Evolutionary conservation across 1,140 invertebrate genomes (phyloP).

Genomic region (Drosophila malerkotliana): DNA sequence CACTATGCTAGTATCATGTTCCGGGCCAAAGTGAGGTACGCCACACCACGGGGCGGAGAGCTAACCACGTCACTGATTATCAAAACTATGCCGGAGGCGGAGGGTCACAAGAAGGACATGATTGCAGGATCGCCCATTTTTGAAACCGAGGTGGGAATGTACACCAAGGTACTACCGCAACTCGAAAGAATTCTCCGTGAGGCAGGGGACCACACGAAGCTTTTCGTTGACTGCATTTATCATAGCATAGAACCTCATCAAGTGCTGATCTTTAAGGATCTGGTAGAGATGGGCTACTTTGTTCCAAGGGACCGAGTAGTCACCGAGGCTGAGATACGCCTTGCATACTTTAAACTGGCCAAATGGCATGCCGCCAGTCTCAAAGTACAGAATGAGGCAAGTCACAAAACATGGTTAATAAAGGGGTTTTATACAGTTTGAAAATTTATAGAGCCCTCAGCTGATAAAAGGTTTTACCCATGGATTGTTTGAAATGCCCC

Average conservation of each 20-base stretch:
- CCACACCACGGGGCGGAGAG: neutral
- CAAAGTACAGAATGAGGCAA: slow-evolving; percentile 47
- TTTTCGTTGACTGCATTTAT: slow-evolving; percentile 47
- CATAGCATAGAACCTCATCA: slow-evolving; percentile 50
- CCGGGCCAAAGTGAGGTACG: slow-evolving; percentile 39
- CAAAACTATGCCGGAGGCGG: slow-evolving; percentile 68
- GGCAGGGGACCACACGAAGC: slow-evolving; percentile 38
- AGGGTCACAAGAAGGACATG: slow-evolving; percentile 65
- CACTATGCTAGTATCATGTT: slow-evolving; percentile 81
- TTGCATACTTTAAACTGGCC: slow-evolving; percentile 46
- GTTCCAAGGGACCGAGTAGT: slow-evolving; percentile 43
- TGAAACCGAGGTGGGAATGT: slow-evolving; percentile 71
- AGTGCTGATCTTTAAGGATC: slow-evolving; percentile 66
- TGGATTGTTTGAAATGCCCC: slow-evolving; percentile 34
- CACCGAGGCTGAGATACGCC: slow-evolving; percentile 41
- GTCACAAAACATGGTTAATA: neutral
- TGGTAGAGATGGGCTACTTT: slow-evolving; percentile 43
- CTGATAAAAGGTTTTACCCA: slow-evolving; percentile 41
- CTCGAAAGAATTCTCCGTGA: slow-evolving; percentile 55
- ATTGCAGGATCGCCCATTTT: slow-evolving; percentile 48
- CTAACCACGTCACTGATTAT: slow-evolving; percentile 59
- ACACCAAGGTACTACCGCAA: slow-evolving; percentile 53
- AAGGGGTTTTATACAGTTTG: neutral
- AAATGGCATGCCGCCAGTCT: slow-evolving; percentile 68
- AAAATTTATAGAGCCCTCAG: slow-evolving; percentile 28